Evolutionary conservation across 2,888 invertebrate genomes (phyloP).

Genomic region (Xanthorhoe designata): DNA sequence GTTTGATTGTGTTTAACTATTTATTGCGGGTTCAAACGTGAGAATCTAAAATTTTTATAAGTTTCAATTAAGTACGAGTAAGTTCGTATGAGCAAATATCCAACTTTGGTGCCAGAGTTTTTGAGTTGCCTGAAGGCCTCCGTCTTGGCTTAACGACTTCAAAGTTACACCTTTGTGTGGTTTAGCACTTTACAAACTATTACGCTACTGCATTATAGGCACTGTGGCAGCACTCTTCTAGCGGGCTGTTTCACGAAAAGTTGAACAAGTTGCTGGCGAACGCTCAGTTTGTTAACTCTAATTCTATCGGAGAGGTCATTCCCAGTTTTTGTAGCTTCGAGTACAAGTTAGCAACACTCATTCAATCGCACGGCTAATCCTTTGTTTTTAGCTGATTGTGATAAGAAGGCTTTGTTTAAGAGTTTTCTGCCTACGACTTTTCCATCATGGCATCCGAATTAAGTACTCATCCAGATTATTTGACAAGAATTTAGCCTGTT

Average conservation of each 20-base stretch:
- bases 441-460: not conserved
- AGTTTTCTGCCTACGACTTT: not conserved
- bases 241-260: constrained; percentile 50
- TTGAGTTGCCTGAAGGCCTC: too few relatives aligned
- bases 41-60: not conserved
- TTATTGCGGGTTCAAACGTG: not conserved
- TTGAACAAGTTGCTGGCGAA: constrained; percentile 55
- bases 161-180: too few relatives aligned
- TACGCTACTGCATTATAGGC: constrained; percentile 2
- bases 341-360: constrained; percentile 49
- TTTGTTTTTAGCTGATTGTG: constrained; percentile 23
- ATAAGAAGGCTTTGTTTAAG: constrained; percentile 13
- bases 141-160: too few relatives aligned
- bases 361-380: constrained; percentile 47
- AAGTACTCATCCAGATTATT: too few relatives aligned
- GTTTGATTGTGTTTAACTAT: too few relatives aligned
- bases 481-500: too few relatives aligned
- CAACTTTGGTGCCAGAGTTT: too few relatives aligned
- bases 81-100: too few relatives aligned
- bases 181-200: too few relatives aligned
- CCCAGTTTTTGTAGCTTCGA: constrained; percentile 51
- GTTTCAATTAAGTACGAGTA: too few relatives aligned
- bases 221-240: constrained; percentile 27
- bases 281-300: constrained; percentile 61
- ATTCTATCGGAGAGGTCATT: constrained; percentile 58